These are phyloP conservation scores for Nematopogon swammerdamellus DNA, from an alignment of 2,888 invertebrate genomes.

Conservation along the genomic window DNA sequence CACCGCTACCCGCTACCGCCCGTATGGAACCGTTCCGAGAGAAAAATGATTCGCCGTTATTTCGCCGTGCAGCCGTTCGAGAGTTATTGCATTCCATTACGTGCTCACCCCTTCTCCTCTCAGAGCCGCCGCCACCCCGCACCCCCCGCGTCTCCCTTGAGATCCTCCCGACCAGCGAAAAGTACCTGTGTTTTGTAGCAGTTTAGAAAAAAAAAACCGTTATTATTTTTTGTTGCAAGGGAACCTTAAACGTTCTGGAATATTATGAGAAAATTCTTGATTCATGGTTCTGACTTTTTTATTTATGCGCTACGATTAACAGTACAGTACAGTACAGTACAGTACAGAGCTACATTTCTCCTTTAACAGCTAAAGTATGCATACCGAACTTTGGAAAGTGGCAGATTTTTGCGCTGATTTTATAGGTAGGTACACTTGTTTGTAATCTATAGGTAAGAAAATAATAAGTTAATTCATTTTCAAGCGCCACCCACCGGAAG, in stretches of 20 bases:
- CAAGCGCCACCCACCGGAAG: too few species aligned
- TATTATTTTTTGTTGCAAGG: background rate
- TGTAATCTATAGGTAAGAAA: too few species aligned
- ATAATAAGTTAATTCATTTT: too few species aligned
- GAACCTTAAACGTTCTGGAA: background rate
- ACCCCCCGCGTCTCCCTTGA: background rate
- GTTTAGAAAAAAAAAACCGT: background rate
- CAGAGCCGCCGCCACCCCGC: background rate
- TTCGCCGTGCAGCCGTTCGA: conserved; percentile 58
- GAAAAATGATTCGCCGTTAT: conserved; percentile 58
- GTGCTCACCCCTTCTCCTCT: conserved; percentile 50
- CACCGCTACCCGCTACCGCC: background rate
- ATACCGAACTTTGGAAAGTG: too few species aligned
- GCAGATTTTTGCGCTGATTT: too few species aligned
- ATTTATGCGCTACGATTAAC: too few species aligned
- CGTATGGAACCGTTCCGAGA: conserved; percentile 14
- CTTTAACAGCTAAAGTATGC: too few species aligned
- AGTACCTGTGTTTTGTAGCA: background rate
- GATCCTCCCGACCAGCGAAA: background rate
- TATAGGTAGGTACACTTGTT: too few species aligned
- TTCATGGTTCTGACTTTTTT: background rate
- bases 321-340: too few species aligned
- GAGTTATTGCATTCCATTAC: conserved; percentile 58
- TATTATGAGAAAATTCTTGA: background rate
- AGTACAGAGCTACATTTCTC: too few species aligned